Evolutionary conservation across 2,888 invertebrate species (phyloP).

Genomic region (Archaeoteleia sp.): DNA sequence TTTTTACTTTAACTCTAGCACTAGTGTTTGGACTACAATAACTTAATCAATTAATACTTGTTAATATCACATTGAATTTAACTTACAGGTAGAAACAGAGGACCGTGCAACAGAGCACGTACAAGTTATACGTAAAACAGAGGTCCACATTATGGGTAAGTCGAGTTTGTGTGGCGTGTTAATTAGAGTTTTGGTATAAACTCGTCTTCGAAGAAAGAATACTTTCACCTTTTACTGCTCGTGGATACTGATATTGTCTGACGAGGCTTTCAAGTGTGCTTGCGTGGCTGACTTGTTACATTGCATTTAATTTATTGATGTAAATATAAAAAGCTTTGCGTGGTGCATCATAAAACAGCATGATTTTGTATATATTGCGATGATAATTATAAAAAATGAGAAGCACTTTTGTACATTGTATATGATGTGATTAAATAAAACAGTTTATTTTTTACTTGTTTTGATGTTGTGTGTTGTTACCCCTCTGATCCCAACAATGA

Average conservation of each 20-base stretch:
- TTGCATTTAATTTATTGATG: conserved; percentile 43
- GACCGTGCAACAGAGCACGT: conserved; percentile 73
- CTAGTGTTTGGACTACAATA: too few species aligned
- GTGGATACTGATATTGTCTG: not conserved
- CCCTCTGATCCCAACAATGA: not conserved
- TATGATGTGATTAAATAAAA: conserved; percentile 54
- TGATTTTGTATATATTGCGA: conserved; percentile 52
- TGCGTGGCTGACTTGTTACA: conserved; percentile 58
- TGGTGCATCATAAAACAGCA: conserved; percentile 52
- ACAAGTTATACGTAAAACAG: conserved; percentile 74
- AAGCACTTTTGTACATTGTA: conserved; percentile 49
- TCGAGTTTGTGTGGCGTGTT: conserved; percentile 67
- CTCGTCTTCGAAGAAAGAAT: conserved; percentile 33
- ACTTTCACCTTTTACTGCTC: conserved; percentile 26
- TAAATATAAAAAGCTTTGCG: conserved; percentile 46
- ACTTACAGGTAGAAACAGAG: conserved; percentile 70
- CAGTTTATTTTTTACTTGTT: conserved; percentile 28
- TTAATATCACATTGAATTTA: too few species aligned
- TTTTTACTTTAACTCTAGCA: too few species aligned
- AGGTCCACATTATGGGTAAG: conserved; percentile 75
- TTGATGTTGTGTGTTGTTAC: conserved; percentile 23
- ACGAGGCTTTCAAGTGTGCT: conserved; percentile 44
- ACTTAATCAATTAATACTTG: conserved; percentile 9
- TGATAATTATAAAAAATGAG: conserved; percentile 10
- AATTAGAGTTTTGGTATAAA: conserved; percentile 21